phyloP scores from a whole-genome alignment of 2,113 vertebrate species.

The Tetraodon nigroviridis region DNA sequence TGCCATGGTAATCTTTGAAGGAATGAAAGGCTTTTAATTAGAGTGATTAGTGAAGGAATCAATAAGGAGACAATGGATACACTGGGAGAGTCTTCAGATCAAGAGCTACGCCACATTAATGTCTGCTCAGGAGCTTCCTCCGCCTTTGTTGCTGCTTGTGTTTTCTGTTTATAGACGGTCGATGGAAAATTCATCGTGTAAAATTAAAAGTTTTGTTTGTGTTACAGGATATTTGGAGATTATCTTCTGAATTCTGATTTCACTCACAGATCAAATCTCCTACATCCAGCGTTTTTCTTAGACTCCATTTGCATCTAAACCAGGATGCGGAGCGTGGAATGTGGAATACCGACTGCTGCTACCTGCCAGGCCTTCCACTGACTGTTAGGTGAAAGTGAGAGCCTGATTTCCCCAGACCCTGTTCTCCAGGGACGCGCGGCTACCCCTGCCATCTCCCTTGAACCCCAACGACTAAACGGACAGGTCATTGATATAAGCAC shows the following conservation, averaged over 20 bases:
- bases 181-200: too few species aligned
- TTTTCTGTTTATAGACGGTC: slow-evolving; percentile 17
- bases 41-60: slow-evolving; percentile 70
- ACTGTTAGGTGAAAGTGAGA: slow-evolving; percentile 69
- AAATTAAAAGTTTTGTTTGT: slow-evolving; percentile 1
- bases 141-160: slow-evolving; percentile 27
- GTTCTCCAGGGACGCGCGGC: slow-evolving; percentile 57
- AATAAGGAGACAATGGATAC: slow-evolving; percentile 40
- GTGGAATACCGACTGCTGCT: slow-evolving; percentile 53
- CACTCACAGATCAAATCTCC: slow-evolving; percentile 30
- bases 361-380: slow-evolving; percentile 61
- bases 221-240: slow-evolving; percentile 4
- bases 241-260: slow-evolving; percentile 29
- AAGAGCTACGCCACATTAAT: too few species aligned
- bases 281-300: slow-evolving; percentile 39
- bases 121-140: too few species aligned
- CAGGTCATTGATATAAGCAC: slow-evolving; percentile 59
- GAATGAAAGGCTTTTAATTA: slow-evolving; percentile 73
- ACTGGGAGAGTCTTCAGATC: too few species aligned
- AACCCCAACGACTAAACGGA: slow-evolving; percentile 67
- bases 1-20: slow-evolving; percentile 60
- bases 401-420: slow-evolving; percentile 73
- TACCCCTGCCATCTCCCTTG: slow-evolving; percentile 63
- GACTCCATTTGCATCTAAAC: slow-evolving; percentile 65
- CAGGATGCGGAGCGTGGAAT: slow-evolving; percentile 51